A percentile compares a stretch with the other conserved stretches of the same genome.
Conservation (phyloP, 2,888 invertebrate species). For the Monochamus alternatus region DNA sequence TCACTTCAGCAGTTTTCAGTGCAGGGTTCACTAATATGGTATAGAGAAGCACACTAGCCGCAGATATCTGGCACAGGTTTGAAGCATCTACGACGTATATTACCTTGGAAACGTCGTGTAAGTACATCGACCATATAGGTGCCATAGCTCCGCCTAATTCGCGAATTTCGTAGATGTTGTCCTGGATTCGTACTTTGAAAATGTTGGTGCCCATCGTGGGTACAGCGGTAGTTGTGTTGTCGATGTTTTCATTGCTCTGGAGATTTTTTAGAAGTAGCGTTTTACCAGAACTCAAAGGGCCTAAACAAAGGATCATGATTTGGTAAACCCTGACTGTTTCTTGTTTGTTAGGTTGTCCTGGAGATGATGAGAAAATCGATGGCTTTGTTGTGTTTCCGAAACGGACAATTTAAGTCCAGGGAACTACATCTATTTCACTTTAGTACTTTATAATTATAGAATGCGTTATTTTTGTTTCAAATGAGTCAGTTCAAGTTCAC, state of each 20-base stretch:
- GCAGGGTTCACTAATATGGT: slow-evolving; percentile 83
- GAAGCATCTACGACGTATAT: slow-evolving; percentile 89
- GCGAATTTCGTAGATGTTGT: slow-evolving; percentile 70
- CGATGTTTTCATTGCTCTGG: slow-evolving; percentile 80
- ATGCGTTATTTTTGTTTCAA: no score
- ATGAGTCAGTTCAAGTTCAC: no score
- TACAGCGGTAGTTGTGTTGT: slow-evolving; percentile 84
- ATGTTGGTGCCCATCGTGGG: slow-evolving; percentile 88
- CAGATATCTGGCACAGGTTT: slow-evolving; percentile 89
- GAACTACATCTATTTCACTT: no score
- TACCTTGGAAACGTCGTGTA: slow-evolving; percentile 78
- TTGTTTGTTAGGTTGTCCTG: slow-evolving; percentile 12
- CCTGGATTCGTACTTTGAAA: slow-evolving; percentile 74
- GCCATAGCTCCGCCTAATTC: slow-evolving; percentile 86
- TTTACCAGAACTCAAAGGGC: slow-evolving; percentile 87
- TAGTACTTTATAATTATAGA: no score
- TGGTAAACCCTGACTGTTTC: background rate
- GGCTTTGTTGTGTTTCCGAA: background rate
- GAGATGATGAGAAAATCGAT: slow-evolving; percentile 2
- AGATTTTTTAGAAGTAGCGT: slow-evolving; percentile 84
- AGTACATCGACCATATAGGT: slow-evolving; percentile 86
- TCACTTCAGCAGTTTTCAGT: slow-evolving; percentile 78
- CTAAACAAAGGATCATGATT: slow-evolving; percentile 77
- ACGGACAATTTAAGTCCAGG: no score
- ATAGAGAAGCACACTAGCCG: slow-evolving; percentile 86